Conservation (phyloP, 2,888 invertebrate species). For the Amiota mariae region DNA sequence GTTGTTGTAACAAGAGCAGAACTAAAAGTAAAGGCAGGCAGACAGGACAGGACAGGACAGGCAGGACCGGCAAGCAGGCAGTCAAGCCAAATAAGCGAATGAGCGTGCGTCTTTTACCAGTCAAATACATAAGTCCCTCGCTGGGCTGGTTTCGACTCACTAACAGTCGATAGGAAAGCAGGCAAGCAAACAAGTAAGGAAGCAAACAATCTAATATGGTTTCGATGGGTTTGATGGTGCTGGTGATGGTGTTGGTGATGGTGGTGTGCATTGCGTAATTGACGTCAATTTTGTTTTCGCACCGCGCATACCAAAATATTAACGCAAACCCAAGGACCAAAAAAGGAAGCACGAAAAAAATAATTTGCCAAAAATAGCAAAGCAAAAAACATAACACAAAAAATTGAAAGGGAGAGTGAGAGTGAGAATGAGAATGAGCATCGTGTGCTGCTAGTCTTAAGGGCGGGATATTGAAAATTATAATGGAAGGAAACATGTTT, state of each 20-base stretch:
- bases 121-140: no score
- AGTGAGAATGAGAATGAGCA: neutral
- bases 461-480: slow-evolving; percentile 56
- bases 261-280: slow-evolving; percentile 72
- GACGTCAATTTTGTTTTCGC: slow-evolving; percentile 75
- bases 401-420: neutral
- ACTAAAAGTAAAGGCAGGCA: slow-evolving; percentile 33
- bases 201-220: neutral
- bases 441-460: slow-evolving; percentile 14
- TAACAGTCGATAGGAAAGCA: no score
- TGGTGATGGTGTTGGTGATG: slow-evolving; percentile 27
- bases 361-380: slow-evolving; percentile 68
- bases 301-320: slow-evolving; percentile 68
- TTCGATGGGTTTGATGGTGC: neutral
- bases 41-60: no score
- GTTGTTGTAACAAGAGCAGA: slow-evolving; percentile 43
- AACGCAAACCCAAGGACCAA: slow-evolving; percentile 24
- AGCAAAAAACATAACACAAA: slow-evolving; percentile 38
- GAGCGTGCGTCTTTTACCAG: neutral
- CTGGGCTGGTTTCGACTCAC: no score
- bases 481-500: slow-evolving; percentile 49
- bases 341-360: slow-evolving; percentile 46
- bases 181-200: no score
- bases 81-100: slow-evolving; percentile 42
- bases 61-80: slow-evolving; percentile 16